phyloP scores from a whole-genome alignment of 2,797 vertebrate species.

The Schizopygopsis malacanthus region DNA sequence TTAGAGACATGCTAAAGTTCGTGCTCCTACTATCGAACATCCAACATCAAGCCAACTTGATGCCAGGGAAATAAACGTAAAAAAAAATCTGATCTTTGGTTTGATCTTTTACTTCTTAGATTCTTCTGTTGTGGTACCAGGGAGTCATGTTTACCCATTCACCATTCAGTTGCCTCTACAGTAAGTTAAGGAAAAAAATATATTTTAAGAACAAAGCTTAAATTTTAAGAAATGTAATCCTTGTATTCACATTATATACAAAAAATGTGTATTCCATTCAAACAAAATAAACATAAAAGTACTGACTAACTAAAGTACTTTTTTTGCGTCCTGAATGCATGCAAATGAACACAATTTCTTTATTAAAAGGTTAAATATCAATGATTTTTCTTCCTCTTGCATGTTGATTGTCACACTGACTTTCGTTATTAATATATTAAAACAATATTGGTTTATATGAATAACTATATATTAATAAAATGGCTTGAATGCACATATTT shows the following conservation, averaged over 20 bases:
- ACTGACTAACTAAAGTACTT: background rate
- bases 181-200: constrained; percentile 62
- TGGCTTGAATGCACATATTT: background rate
- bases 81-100: background rate
- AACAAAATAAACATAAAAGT: too few relatives aligned
- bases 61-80: too few relatives aligned
- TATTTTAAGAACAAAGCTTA: too few relatives aligned
- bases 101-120: constrained; percentile 58
- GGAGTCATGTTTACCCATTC: constrained; percentile 76
- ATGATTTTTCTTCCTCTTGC: background rate
- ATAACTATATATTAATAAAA: background rate
- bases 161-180: constrained; percentile 72
- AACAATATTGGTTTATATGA: background rate
- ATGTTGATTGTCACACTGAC: background rate
- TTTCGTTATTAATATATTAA: background rate
- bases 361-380: background rate
- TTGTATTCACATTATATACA: too few relatives aligned
- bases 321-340: background rate
- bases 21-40: too few relatives aligned
- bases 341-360: background rate
- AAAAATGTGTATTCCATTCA: too few relatives aligned
- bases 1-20: too few relatives aligned
- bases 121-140: constrained; percentile 63
- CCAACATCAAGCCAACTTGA: too few relatives aligned
- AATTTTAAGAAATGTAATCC: too few relatives aligned